phyloP scores from a whole-genome alignment of 2,797 vertebrate species.

The Aphelocoma californica region DNA sequence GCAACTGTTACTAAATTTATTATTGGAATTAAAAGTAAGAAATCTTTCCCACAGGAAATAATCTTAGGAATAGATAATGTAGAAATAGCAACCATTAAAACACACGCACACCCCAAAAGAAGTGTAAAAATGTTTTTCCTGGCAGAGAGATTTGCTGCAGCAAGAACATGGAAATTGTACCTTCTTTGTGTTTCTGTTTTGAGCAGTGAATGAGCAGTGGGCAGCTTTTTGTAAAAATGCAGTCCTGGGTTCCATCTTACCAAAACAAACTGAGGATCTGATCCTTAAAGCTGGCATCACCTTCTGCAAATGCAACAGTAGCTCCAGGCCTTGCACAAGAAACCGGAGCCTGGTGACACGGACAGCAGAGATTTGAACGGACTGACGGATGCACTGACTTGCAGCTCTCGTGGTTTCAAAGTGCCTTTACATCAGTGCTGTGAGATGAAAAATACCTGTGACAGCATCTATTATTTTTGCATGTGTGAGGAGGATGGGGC shows the following conservation, averaged over 20 bases:
- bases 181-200: background rate
- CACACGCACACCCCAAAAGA: background rate
- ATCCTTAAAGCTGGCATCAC: background rate
- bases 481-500: background rate
- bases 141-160: conserved; percentile 18
- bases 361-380: background rate
- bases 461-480: background rate
- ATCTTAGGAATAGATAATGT: conserved; percentile 38
- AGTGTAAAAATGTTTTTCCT: conserved; percentile 41
- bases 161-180: background rate
- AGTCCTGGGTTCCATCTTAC: background rate
- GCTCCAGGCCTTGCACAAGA: background rate
- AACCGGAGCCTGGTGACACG: background rate
- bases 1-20: conserved; percentile 38
- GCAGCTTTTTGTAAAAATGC: background rate
- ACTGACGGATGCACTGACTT: rapidly evolving
- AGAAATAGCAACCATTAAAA: conserved; percentile 52
- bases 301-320: background rate
- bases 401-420: background rate
- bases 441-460: background rate
- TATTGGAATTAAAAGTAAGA: conserved; percentile 31
- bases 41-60: conserved; percentile 53
- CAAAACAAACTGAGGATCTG: background rate
- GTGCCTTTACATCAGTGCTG: background rate
- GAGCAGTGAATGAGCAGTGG: background rate